Conservation (phyloP, 2,888 invertebrate genomes). For the Chouioia cunea region DNA sequence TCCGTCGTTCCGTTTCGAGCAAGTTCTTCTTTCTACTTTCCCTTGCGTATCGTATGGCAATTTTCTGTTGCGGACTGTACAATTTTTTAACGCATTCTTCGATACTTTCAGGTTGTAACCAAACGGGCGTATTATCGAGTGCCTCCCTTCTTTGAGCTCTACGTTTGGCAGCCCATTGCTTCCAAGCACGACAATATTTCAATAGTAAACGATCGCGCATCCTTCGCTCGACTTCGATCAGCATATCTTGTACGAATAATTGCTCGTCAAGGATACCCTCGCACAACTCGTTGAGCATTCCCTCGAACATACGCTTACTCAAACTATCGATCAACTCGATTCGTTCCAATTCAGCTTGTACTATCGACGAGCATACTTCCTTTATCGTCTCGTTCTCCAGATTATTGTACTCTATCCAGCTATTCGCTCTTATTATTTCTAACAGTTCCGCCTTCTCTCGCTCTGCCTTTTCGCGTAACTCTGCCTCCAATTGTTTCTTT, state of each 20-base stretch:
- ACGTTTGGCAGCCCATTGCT: constrained; percentile 64
- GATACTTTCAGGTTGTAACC: constrained; percentile 69
- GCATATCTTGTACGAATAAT: constrained; percentile 61
- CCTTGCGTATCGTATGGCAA: constrained; percentile 61
- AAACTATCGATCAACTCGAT: constrained; percentile 54
- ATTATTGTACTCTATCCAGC: constrained; percentile 2
- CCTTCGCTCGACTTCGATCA: constrained; percentile 65
- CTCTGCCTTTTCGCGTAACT: constrained; percentile 25
- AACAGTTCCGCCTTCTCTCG: constrained; percentile 20
- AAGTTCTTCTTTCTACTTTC: constrained; percentile 46
- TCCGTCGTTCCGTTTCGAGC: constrained; percentile 14
- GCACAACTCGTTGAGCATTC: constrained; percentile 58
- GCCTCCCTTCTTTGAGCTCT: constrained; percentile 68
- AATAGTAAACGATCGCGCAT: constrained; percentile 63
- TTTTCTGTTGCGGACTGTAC: constrained; percentile 67
- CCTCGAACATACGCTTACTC: constrained; percentile 52
- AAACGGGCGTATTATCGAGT: constrained; percentile 72
- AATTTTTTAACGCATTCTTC: constrained; percentile 68
- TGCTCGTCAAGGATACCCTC: constrained; percentile 64
- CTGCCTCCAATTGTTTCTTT: neutral
- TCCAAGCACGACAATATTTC: constrained; percentile 70
- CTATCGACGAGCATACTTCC: constrained; percentile 53
- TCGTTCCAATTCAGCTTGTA: constrained; percentile 54
- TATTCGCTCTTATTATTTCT: neutral
- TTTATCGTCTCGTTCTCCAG: constrained; percentile 49